Evolutionary conservation across 2,797 vertebrate genomes (phyloP), one percentile per base, ranked within the genome.

Genomic region (Merluccius polli): DNA sequence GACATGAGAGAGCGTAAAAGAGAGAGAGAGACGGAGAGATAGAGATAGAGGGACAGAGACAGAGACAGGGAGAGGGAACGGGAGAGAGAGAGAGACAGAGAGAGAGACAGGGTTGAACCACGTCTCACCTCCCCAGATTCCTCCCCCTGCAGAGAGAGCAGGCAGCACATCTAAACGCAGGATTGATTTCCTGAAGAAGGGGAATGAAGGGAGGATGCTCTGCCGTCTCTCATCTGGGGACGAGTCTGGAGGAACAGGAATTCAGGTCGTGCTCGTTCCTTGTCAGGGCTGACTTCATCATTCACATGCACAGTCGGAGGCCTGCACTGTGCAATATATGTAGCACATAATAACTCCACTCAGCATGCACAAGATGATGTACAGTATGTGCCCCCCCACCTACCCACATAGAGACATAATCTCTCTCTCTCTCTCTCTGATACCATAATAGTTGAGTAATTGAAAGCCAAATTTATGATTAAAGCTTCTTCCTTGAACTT

Each of bases 161-260:
- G 44, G 44, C 44, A 83, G 82, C 80, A 87, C 87, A 87, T 89
- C 89, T 84, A 79, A 91, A 88, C 83, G 82, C 81, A 81, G 83
- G 84, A 89, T 82, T 91, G 89, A 91, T 88, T 87, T 83, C 82
- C 79, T 91, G 91, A 90, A 92, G 89, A 77, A 86, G 80, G 79
- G 87, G 84, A 88, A 81, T 68, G 73, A 83, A 85, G 89, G 82
- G 81, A 78, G 80, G 86, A 87, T 82, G 88, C 86, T 81, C 73
- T 16, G 70, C 27, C 32, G 82, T 87, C 83, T 89, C 91, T 91
- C 89, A 86, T 91, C 83, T 84, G 86, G 85, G 81, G 81, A 86
- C 76, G 85, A 82, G 86, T 89, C 88, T 88, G 41, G 91, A 88
- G 89, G 89, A 75, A 74, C 83, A 81, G 70, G 79, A 90, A 92